Conservation (phyloP, 2,113 vertebrate genomes). For the Craseonycteris thonglongyai region DNA sequence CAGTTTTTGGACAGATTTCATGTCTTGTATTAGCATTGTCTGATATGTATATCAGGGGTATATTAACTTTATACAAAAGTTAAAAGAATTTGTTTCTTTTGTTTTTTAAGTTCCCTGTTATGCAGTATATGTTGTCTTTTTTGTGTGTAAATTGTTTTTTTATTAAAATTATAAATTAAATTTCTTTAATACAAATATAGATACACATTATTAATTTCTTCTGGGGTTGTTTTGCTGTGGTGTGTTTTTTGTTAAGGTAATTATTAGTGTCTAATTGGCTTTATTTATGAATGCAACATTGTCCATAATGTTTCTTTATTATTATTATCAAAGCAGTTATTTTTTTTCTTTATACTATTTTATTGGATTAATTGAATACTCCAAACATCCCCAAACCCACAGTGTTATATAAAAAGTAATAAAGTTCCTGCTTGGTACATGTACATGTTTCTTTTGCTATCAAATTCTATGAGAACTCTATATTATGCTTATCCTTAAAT, state of each 20-base stretch:
- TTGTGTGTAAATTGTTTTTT: background rate
- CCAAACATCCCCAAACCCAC: background rate
- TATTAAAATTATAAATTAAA: background rate
- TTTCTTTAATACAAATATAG: background rate
- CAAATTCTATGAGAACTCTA: background rate
- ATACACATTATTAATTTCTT: background rate
- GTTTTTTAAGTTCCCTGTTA: too few species aligned
- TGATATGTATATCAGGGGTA: background rate
- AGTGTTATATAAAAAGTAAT: background rate
- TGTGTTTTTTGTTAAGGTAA: background rate
- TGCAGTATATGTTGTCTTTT: background rate
- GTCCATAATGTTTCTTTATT: background rate
- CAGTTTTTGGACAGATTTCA: background rate
- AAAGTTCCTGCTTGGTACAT: background rate
- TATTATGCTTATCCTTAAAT: background rate
- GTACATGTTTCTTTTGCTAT: background rate
- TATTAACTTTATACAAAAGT: background rate
- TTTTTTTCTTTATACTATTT: background rate
- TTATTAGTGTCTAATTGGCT: background rate
- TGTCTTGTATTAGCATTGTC: background rate
- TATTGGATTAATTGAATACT: background rate
- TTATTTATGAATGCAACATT: background rate
- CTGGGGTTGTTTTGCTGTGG: background rate
- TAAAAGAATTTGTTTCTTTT: background rate
- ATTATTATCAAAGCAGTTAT: background rate